Evolutionary conservation across 2,113 vertebrate species (phyloP), one percentile per base, ranked within the genome.

Genomic region (Choloepus hoffmanni): DNA sequence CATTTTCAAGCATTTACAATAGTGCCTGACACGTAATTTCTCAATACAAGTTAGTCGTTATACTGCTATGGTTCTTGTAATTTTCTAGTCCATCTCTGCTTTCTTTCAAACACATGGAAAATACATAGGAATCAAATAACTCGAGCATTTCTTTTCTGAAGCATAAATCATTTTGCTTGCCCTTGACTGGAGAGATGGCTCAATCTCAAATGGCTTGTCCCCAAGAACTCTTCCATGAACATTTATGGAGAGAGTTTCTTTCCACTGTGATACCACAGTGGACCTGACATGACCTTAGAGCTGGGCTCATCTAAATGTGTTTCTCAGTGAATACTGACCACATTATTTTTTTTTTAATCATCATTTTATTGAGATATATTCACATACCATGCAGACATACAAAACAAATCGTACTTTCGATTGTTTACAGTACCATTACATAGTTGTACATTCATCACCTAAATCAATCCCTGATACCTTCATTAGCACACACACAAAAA

Each of bases 211-310:
- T 92, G 55, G 48, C 63, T 95, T 90, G 45, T 85, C 58, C 30
- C 74, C 55, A 92, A 95, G 79, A 97, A 92, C 58, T 96, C 72
- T 88, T 50, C 81, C 67, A 87, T 63, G 58, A 92, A 77, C 45
- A 72, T n/a, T n/a, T 58, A 62, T 14, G 55, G 33, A 62, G 19
- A 67, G 13, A 21, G 48, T 70, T 43, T 96, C 82, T 90, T 92
- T 90, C 58, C 68, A 83, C 58, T 95, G n/a, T 92, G 53, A 81
- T 84, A 70, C 78, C 81, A 88, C 36, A 88, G 88, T 83, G 58
- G 6, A 95, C 21, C 50, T 85, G 50, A 86, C 77, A 97, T 92
- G 68, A 95, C 85, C 58, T 65, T 86, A 96, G 10, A 82, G 70
- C 19, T n/a, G 12, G 23, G 45, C 33, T 12, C 8, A 95, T 53